These are phyloP conservation scores for Typhlichthys subterraneus DNA, from an alignment of 2,797 vertebrate species.

Conservation along the genomic window DNA sequence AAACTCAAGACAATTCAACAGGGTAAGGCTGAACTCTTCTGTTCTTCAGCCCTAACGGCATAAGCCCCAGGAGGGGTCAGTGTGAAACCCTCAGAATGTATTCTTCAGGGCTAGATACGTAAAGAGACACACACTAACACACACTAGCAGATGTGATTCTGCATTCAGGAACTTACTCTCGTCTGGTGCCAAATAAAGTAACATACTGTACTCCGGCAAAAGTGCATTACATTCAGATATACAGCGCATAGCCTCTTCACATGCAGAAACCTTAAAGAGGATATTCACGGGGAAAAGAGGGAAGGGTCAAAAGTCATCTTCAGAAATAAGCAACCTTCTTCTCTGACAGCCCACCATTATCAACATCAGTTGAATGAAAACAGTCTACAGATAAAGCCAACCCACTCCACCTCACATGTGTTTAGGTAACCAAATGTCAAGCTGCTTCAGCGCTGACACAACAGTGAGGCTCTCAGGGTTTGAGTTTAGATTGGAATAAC, in stretches of 20 bases:
- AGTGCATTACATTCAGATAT: too few species aligned
- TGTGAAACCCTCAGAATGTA: conserved; percentile 45
- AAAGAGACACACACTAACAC: not conserved
- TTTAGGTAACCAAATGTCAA: conserved; percentile 44
- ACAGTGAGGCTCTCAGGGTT: conserved; percentile 18
- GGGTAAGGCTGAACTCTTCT: conserved; percentile 29
- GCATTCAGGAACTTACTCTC: too few species aligned
- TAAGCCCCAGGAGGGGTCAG: conserved; percentile 36
- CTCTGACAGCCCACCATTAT: conserved; percentile 33
- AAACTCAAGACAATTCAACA: conserved; percentile 45
- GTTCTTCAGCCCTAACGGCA: conserved; percentile 8
- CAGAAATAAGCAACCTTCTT: conserved; percentile 41
- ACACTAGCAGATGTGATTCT: not conserved
- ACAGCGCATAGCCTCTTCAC: conserved; percentile 8
- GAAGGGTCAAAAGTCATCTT: conserved; percentile 18
- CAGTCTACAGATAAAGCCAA: conserved; percentile 39
- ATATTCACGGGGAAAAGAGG: conserved; percentile 20
- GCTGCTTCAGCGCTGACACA: conserved; percentile 21
- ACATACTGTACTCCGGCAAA: too few species aligned
- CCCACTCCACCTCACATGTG: conserved; percentile 18
- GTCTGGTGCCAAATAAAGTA: too few species aligned
- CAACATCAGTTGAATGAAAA: conserved; percentile 40
- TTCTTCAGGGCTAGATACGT: not conserved
- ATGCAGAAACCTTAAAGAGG: not conserved
- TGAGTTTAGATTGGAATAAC: conserved; percentile 11